Base-by-base conservation (phyloP, 2,888 invertebrate genomes). In the Sphaerophoria taeniata region DNA sequence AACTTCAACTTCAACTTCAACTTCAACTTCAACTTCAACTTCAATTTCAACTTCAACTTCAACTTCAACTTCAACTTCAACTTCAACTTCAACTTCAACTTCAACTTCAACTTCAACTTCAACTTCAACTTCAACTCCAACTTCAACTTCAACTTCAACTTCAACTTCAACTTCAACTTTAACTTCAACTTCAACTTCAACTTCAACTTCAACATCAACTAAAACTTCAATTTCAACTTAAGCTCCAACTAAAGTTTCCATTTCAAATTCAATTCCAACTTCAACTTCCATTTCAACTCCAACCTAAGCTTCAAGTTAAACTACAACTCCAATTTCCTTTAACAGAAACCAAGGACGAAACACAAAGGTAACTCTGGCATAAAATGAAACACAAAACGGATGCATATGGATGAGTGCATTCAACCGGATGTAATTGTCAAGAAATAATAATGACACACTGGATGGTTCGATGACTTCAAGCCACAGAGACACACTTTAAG, bases 361-460 rank as follows among this genome's bases (percentile, higher is more conserved):
- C 16, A 60, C 24, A 39, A 60, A 4, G 39, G 39, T 12, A 61
- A 61, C 43, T 2, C 43, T 33, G 5, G 4, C 4, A 12, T n/a
- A 3, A 24, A 24, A 24, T 3, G 16, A 31, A 33, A 31, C 4
- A 53, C 12, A 39, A 16, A 12, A 5, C 9, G 33, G 47, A 60
- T 43, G 43, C 47, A 47, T 63, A 49, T 63, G 63, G 58, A 81
- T 75, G 47, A 70, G 55, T 75, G 43, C 70, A 80, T 80, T 70
- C 75, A 58, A 24, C 43, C 47, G 58, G 47, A 76, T 33, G 51
- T 56, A 51, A 49, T 47, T 33, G 67, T 60, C 65, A 61, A 61
- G 72, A 73, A 77, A 73, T 77, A 72, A 61, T 77, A 72, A 72
- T 43, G 72, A 67, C 69, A 80, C 34, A 47, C 6, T 24, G 53